Evolutionary conservation across 2,888 invertebrate species (phyloP), one percentile per base, ranked within the genome.

Genomic region (Pogonocherus hispidulus): DNA sequence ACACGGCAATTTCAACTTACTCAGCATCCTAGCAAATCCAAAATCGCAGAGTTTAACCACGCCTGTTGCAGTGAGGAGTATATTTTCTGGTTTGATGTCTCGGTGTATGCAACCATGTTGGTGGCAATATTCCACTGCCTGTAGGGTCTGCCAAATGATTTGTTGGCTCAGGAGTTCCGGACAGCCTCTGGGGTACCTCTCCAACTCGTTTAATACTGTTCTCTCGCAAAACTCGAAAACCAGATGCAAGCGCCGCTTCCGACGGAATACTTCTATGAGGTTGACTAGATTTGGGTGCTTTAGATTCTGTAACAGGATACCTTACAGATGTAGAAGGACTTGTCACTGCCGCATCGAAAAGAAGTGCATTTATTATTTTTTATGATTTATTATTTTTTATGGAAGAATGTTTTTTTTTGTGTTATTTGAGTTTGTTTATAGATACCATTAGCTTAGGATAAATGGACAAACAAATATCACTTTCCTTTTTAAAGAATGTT

Each of bases 171-270:
- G 89, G 64, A 92, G 88, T 82, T 98, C 97, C 1, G 98, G 97
- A 81, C 94, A 98, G 81, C 99, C 99, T 86, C 88, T 90, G 0
- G 98, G 96, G 87, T 96, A 70, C 47, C 80, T 78, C 85, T 99
- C 99, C 83, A 99, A 88, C 84, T 99, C 98, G 81, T 97, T 95
- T 60, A 99, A 89, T 66, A 99, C 95, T 0, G 99, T 99, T 82
- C 96, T 92, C 84, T 99, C 99, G 84, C 99, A 99, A 87, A 94
- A 99, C 87, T 99, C 99, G 87, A 99, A 99, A 27, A 99, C 99
- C 70, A 99, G 89, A 86, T 99, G 99, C 56, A 99, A 89, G 82
- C 98, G 95, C 70, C 97, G 90, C 85, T 97, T 97, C 72, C 97
- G 89, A 70, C 98, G 92, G 86, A 99, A 99, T 67, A 99, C 99